Conservation (phyloP, 2,797 vertebrate genomes). For the Gallinago stenura region DNA sequence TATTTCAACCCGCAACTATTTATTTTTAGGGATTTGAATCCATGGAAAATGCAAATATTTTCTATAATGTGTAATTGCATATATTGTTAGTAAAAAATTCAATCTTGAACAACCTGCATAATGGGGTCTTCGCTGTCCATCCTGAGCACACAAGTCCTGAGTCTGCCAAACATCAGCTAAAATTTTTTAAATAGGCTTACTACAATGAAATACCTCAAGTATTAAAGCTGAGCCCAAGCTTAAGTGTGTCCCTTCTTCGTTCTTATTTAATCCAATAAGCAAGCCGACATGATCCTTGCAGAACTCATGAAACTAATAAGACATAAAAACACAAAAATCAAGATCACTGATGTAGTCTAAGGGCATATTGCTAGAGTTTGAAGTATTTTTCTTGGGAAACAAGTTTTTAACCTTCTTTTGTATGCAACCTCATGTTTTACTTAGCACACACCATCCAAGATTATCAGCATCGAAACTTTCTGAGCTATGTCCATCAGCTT, state of each 20-base stretch:
- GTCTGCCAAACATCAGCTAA: not conserved
- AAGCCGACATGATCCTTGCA: not conserved
- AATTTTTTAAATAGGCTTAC: not conserved
- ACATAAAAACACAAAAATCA: not conserved
- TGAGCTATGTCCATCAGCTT: not conserved
- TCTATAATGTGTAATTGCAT: not conserved
- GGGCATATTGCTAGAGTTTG: not conserved
- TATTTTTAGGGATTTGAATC: not conserved
- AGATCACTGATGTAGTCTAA: not conserved
- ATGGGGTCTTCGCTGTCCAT: not conserved
- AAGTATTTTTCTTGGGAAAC: not conserved
- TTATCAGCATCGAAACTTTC: not conserved
- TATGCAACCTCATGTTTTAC: not conserved
- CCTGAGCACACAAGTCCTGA: not conserved
- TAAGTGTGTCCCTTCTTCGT: not conserved
- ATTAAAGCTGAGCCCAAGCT: not conserved
- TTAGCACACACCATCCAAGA: not conserved
- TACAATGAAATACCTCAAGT: not conserved
- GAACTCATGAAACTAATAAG: not conserved
- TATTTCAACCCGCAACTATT: constrained; percentile 13
- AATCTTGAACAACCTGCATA: not conserved
- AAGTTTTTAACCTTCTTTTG: not conserved
- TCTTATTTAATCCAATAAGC: not conserved
- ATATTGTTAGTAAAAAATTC: not conserved
- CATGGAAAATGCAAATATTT: not conserved